Conservation (phyloP, 2,797 vertebrate genomes). For the Lates japonicus region DNA sequence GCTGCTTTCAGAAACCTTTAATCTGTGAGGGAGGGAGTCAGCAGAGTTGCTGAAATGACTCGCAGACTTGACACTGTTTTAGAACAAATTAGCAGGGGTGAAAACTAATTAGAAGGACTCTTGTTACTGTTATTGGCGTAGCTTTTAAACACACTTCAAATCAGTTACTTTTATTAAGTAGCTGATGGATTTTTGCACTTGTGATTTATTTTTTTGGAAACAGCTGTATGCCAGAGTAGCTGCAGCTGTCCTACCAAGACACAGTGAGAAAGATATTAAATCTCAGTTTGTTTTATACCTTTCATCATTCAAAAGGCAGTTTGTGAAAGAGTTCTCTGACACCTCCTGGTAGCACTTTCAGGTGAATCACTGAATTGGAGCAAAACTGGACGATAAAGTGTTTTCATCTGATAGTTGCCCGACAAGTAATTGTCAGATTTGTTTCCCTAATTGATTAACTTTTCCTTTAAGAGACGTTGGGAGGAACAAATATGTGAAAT, state of each 20-base stretch:
- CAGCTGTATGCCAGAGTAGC: neutral
- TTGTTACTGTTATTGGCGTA: neutral
- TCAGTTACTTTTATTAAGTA: neutral
- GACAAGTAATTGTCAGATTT: neutral
- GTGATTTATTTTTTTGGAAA: too few relatives aligned
- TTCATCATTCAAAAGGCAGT: neutral
- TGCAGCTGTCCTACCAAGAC: neutral
- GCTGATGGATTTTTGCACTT: neutral
- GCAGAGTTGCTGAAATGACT: conserved; percentile 5
- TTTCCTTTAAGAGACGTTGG: neutral
- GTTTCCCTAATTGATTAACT: neutral
- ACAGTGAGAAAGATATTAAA: neutral
- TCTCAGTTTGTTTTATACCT: neutral
- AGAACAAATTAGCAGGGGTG: neutral
- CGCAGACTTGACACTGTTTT: neutral
- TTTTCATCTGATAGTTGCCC: neutral
- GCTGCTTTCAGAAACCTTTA: conserved; percentile 34
- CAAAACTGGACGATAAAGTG: neutral
- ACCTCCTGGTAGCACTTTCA: neutral
- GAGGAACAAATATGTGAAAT: neutral
- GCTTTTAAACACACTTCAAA: neutral
- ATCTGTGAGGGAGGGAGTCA: conserved; percentile 37
- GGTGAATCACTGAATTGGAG: neutral
- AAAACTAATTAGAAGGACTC: conserved; percentile 23
- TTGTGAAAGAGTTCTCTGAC: neutral